phyloP scores from a whole-genome alignment of 2,113 vertebrate genomes.

The Tachysurus fulvidraco region DNA sequence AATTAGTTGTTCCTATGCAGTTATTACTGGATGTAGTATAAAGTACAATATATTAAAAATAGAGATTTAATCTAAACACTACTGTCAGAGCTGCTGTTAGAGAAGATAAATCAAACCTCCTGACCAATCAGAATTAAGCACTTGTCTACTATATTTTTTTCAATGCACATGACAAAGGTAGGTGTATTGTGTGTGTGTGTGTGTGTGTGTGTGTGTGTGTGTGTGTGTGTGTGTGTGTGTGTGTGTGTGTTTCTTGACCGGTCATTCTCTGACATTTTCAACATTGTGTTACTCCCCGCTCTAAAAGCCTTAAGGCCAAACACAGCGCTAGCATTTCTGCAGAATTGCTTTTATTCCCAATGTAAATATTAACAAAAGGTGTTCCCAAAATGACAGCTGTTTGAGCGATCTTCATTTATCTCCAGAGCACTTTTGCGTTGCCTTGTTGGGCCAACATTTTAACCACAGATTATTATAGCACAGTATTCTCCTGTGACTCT shows the following conservation, averaged over 20 bases:
- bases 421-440: not conserved
- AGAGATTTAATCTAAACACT: too few species aligned
- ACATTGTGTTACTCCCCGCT: not conserved
- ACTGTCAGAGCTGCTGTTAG: too few species aligned
- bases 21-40: too few species aligned
- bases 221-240: not conserved
- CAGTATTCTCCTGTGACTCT: not conserved
- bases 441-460: not conserved
- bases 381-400: constrained; percentile 21
- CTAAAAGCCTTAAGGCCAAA: not conserved
- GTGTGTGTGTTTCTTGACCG: not conserved
- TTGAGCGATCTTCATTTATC: constrained; percentile 20
- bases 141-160: not conserved
- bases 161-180: not conserved
- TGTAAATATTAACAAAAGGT: constrained; percentile 38
- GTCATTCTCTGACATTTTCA: not conserved
- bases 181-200: not conserved
- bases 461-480: not conserved
- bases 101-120: too few species aligned
- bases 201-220: too few species aligned
- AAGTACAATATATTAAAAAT: too few species aligned
- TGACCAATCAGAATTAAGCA: too few species aligned
- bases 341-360: constrained; percentile 6
- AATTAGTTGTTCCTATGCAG: too few species aligned
- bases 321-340: not conserved